phyloP scores from a whole-genome alignment of 2,113 vertebrate genomes.

The Rallus limicola region DNA sequence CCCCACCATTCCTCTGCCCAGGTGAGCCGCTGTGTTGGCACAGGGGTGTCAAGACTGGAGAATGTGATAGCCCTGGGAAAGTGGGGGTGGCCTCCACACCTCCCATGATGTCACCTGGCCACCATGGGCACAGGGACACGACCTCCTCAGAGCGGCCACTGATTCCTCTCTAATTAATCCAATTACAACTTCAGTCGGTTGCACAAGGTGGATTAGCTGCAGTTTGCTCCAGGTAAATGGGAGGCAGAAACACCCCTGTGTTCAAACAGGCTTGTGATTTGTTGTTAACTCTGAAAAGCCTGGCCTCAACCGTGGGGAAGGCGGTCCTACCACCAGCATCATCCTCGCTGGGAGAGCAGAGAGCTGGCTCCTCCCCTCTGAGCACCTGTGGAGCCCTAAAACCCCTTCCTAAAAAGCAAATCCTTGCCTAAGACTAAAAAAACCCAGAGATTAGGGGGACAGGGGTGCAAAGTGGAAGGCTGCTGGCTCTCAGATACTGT shows the following conservation, averaged over 20 bases:
- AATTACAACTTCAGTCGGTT: not conserved
- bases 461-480: not conserved
- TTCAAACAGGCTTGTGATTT: not conserved
- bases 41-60: not conserved
- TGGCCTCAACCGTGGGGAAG: not conserved
- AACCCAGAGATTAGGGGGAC: not conserved
- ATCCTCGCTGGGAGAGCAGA: fast-evolving
- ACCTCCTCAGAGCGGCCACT: not conserved
- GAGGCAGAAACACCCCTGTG: not conserved
- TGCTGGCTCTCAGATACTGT: not conserved
- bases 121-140: fast-evolving
- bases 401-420: not conserved
- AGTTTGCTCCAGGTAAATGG: slow-evolving; percentile 21
- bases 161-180: slow-evolving; percentile 21
- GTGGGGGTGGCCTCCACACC: not conserved
- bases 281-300: not conserved
- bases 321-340: not conserved
- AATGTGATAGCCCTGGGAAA: fast-evolving
- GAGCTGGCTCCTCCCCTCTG: not conserved
- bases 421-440: not conserved
- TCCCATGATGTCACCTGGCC: not conserved
- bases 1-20: not conserved
- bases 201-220: not conserved
- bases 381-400: not conserved
- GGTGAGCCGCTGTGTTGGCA: not conserved